A percentile compares a stretch with the other conserved stretches of the same genome.
Conservation (phyloP, 2,113 vertebrate species). For the Picathartes gymnocephalus region DNA sequence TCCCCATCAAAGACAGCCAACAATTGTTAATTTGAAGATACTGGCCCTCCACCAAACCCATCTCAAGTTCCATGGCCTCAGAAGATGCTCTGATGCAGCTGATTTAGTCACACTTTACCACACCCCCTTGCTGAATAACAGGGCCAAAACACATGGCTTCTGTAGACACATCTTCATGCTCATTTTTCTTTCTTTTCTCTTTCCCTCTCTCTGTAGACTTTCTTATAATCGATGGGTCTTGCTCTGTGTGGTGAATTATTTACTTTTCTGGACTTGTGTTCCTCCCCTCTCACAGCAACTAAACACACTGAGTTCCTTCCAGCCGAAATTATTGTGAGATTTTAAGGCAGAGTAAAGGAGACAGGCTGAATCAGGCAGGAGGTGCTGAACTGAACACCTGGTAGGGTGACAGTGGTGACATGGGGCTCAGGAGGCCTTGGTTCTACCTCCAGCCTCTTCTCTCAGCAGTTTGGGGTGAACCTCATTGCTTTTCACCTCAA, state of each 20-base stretch:
- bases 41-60: not conserved
- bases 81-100: not conserved
- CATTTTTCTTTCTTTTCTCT: not conserved
- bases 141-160: not conserved
- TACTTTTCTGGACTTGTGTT: not conserved
- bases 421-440: not conserved
- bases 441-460: not conserved
- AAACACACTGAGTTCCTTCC: not conserved
- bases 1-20: rapidly evolving
- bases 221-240: rapidly evolving
- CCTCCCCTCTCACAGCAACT: not conserved
- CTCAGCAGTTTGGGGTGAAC: not conserved
- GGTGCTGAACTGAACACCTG: rapidly evolving
- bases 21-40: not conserved
- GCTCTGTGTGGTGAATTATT: not conserved
- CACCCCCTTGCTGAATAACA: not conserved
- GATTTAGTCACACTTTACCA: not conserved
- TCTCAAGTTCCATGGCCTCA: not conserved
- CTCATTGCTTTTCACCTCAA: not conserved
- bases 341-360: not conserved
- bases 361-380: not conserved
- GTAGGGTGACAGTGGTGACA: rapidly evolving
- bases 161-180: not conserved
- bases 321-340: not conserved
- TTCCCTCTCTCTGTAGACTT: not conserved